phyloP scores from a whole-genome alignment of 2,113 vertebrate genomes.

The Apus apus region DNA sequence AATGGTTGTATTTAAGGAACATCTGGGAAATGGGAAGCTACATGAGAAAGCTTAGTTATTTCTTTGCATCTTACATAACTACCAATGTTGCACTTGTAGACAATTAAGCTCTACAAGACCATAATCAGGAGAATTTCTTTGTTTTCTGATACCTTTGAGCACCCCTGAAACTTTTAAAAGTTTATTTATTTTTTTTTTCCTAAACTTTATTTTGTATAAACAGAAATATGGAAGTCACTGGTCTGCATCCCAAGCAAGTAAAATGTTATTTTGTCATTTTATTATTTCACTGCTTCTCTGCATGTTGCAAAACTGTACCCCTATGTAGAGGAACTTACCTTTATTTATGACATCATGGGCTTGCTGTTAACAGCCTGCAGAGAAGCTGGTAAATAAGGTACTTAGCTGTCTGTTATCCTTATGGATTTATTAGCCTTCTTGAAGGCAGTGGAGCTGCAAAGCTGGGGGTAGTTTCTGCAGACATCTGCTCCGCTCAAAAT shows the following conservation, averaged over 20 bases:
- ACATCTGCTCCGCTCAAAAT: not conserved
- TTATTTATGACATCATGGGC: not conserved
- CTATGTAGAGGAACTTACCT: not conserved
- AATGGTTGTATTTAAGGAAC: not conserved
- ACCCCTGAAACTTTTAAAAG: not conserved
- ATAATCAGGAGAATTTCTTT: not conserved
- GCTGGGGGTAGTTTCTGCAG: not conserved
- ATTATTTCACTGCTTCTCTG: not conserved
- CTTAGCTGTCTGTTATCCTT: not conserved
- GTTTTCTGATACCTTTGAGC: not conserved
- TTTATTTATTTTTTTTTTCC: not conserved
- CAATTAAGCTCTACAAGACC: not conserved
- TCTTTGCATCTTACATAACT: not conserved
- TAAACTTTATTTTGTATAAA: not conserved
- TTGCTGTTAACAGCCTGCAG: not conserved
- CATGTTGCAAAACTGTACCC: not conserved
- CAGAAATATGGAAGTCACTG: not conserved
- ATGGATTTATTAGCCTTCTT: not conserved
- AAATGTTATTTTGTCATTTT: not conserved
- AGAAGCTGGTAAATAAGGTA: not conserved
- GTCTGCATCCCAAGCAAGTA: not conserved
- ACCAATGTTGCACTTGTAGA: not conserved
- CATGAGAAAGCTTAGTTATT: not conserved
- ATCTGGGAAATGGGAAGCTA: not conserved
- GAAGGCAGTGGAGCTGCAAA: not conserved